phyloP scores from a whole-genome alignment of 2,888 invertebrate species.

The Volucella zonaria region DNA sequence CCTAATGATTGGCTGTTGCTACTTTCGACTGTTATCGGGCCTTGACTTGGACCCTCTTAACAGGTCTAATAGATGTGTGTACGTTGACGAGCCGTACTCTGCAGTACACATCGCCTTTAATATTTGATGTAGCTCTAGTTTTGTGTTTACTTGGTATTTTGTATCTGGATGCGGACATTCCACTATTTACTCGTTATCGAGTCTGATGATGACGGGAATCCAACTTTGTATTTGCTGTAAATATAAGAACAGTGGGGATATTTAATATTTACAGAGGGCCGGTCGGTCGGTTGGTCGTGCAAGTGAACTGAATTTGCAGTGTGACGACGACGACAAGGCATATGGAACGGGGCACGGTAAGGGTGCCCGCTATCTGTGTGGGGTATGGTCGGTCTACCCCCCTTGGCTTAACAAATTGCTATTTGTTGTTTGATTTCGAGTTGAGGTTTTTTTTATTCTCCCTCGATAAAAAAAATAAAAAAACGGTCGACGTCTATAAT shows the following conservation, averaged over 20 bases:
- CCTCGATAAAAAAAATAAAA: slow-evolving; percentile 59
- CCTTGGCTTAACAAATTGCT: slow-evolving; percentile 57
- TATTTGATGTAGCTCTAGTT: slow-evolving; percentile 52
- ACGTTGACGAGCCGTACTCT: slow-evolving; percentile 9
- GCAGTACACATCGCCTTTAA: slow-evolving; percentile 54
- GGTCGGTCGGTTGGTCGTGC: slow-evolving; percentile 20
- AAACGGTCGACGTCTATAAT: slow-evolving; percentile 32
- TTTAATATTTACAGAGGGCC: slow-evolving; percentile 67
- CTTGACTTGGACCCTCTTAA: slow-evolving; percentile 40
- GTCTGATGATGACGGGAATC: slow-evolving; percentile 48
- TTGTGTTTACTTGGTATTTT: slow-evolving; percentile 20
- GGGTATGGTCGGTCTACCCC: neutral
- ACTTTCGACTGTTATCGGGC: slow-evolving; percentile 38
- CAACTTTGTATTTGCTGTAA: slow-evolving; percentile 59
- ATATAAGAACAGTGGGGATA: slow-evolving; percentile 56
- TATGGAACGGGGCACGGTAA: neutral
- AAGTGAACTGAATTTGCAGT: slow-evolving; percentile 69
- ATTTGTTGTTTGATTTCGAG: slow-evolving; percentile 68
- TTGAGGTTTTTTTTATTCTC: slow-evolving; percentile 29
- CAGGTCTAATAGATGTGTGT: slow-evolving; percentile 9
- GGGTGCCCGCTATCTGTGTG: neutral
- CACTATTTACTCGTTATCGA: slow-evolving; percentile 71
- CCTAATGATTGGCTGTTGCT: slow-evolving; percentile 51
- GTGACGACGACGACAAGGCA: neutral
- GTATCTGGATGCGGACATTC: slow-evolving; percentile 51